Evolutionary conservation across 2,797 vertebrate species (phyloP).

Genomic region (Tokudaia tokunoshimensis): DNA sequence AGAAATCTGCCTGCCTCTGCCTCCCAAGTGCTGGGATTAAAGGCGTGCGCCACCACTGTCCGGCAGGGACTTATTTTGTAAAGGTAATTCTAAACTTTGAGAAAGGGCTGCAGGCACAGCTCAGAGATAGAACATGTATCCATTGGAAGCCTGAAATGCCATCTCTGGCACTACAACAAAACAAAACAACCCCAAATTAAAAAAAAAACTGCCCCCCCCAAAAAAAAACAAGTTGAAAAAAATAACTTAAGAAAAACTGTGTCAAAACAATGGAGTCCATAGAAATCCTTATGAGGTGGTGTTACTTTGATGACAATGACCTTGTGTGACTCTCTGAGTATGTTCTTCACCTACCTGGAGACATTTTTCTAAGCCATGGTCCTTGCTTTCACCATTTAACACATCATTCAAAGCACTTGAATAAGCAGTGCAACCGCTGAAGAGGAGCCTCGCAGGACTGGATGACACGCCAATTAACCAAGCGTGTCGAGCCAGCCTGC

Average conservation of each 20-base stretch:
- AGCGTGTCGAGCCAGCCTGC: constrained; percentile 79
- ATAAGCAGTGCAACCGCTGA: constrained; percentile 78
- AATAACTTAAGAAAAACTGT: constrained; percentile 75
- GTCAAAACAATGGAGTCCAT: constrained; percentile 67
- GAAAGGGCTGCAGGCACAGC: constrained; percentile 15
- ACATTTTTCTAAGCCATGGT: constrained; percentile 78
- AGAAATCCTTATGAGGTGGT: constrained; percentile 68
- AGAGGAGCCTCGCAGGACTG: constrained; percentile 83
- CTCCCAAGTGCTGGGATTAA: too few species aligned
- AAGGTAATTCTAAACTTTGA: constrained; percentile 72
- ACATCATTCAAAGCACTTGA: constrained; percentile 88
- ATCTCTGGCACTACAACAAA: neutral
- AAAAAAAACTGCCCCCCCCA: neutral
- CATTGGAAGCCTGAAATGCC: neutral
- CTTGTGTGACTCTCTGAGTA: constrained; percentile 75
- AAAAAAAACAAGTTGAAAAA: neutral
- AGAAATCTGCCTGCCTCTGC: too few species aligned
- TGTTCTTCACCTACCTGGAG: constrained; percentile 82
- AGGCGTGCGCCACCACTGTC: too few species aligned
- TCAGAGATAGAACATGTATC: neutral
- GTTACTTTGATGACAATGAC: constrained; percentile 83
- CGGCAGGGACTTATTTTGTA: constrained; percentile 33
- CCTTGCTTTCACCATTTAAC: constrained; percentile 87
- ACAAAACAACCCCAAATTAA: neutral
- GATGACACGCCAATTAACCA: constrained; percentile 88